phyloP scores from a whole-genome alignment of 2,888 invertebrate species.

The Drosophila atripex region DNA sequence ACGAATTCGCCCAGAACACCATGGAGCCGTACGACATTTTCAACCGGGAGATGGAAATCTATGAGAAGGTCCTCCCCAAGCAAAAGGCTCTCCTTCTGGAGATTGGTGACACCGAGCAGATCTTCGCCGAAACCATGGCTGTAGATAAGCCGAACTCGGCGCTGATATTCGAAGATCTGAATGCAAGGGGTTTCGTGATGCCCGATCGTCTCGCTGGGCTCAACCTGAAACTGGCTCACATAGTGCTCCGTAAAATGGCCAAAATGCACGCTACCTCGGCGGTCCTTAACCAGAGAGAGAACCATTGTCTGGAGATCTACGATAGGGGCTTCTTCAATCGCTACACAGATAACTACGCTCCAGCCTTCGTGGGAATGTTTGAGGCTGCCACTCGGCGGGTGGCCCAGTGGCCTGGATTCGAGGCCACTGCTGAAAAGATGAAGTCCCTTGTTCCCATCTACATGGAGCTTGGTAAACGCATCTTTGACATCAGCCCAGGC shows the following conservation, averaged over 20 bases:
- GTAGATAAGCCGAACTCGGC: conserved; percentile 79
- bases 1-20: conserved; percentile 71
- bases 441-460: conserved; percentile 66
- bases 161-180: conserved; percentile 82
- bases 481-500: conserved; percentile 71
- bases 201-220: conserved; percentile 80
- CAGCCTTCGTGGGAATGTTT: conserved; percentile 77
- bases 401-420: conserved; percentile 74
- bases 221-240: conserved; percentile 82
- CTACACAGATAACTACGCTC: conserved; percentile 77
- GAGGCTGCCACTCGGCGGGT: conserved; percentile 76
- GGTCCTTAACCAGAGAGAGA: conserved; percentile 83
- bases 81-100: conserved; percentile 73
- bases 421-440: conserved; percentile 76
- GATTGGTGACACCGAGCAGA: conserved; percentile 73
- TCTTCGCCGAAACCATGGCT: conserved; percentile 80
- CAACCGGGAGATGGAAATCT: conserved; percentile 82
- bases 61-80: conserved; percentile 80
- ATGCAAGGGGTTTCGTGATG: conserved; percentile 73
- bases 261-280: conserved; percentile 85
- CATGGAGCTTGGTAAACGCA: conserved; percentile 80
- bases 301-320: conserved; percentile 68
- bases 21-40: conserved; percentile 82
- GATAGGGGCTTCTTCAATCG: conserved; percentile 83
- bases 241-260: conserved; percentile 84